Conservation (phyloP, 2,113 vertebrate species). For the Pelecanus crispus region DNA sequence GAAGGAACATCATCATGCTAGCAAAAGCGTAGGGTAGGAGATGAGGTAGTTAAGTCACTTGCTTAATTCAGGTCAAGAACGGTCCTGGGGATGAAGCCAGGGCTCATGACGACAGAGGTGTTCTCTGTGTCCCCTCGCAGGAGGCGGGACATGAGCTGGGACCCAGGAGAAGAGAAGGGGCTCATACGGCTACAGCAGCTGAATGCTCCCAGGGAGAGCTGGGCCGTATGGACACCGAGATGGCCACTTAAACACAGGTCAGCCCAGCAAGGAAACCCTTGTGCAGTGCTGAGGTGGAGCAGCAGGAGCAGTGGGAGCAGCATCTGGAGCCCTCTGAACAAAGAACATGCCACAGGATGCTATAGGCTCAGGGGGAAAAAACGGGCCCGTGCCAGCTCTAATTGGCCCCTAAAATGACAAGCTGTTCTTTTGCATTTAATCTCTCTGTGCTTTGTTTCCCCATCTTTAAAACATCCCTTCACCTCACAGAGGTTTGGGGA, state of each 20-base stretch:
- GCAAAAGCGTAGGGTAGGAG: neutral
- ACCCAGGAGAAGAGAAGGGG: neutral
- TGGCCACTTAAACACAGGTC: neutral
- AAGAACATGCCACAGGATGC: neutral
- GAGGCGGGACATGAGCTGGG: neutral
- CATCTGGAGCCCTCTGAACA: neutral
- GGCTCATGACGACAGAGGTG: neutral
- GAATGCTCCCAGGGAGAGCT: neutral
- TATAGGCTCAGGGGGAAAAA: neutral
- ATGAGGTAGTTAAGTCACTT: neutral
- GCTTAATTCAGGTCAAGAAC: neutral
- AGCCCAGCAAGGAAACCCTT: neutral
- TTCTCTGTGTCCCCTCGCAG: neutral
- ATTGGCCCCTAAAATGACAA: neutral
- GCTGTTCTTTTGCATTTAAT: conserved; percentile 2
- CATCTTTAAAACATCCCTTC: neutral
- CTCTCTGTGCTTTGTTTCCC: neutral
- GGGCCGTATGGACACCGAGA: neutral
- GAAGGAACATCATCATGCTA: neutral
- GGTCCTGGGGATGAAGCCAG: neutral
- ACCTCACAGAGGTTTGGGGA: neutral
- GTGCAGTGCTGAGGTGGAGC: neutral
- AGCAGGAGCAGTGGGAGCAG: neutral
- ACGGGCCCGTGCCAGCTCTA: neutral
- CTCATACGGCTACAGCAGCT: neutral